phyloP scores from a whole-genome alignment of 2,113 vertebrate species.

The Rattus norvegicus region DNA sequence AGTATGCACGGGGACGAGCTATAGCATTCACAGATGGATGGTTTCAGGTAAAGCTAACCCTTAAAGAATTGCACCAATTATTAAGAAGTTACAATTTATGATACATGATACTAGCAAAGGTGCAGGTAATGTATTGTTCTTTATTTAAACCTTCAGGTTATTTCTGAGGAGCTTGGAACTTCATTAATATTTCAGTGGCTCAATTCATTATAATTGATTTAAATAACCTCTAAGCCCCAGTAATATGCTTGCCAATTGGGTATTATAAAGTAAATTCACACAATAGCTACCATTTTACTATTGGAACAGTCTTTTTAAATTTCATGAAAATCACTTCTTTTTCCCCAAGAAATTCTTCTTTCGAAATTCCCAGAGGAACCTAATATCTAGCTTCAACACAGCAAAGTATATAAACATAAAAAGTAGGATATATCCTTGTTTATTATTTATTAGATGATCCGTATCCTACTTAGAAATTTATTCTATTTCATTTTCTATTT shows the following conservation, averaged over 20 bases:
- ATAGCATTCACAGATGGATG: not conserved
- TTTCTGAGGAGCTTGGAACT: slow-evolving; percentile 43
- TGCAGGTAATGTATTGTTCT: slow-evolving; percentile 1
- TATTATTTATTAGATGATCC: slow-evolving; percentile 41
- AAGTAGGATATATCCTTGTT: slow-evolving; percentile 70
- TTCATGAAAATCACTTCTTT: slow-evolving; percentile 25
- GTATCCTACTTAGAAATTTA: slow-evolving; percentile 58
- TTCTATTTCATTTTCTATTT: slow-evolving; percentile 74
- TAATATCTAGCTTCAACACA: slow-evolving; percentile 67
- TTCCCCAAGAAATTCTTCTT: slow-evolving; percentile 2
- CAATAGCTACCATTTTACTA: slow-evolving; percentile 53
- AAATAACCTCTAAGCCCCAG: slow-evolving; percentile 67
- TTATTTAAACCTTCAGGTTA: slow-evolving; percentile 35
- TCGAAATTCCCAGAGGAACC: slow-evolving; percentile 63
- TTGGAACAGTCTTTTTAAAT: slow-evolving; percentile 68
- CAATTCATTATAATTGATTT: slow-evolving; percentile 48
- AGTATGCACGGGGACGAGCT: not conserved
- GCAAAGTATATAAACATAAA: slow-evolving; percentile 65
- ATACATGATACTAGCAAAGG: not conserved
- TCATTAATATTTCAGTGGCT: not conserved
- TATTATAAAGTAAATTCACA: slow-evolving; percentile 65
- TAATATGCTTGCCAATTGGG: slow-evolving; percentile 58
- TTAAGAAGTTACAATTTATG: slow-evolving; percentile 53
- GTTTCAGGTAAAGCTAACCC: slow-evolving; percentile 3
- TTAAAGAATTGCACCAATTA: slow-evolving; percentile 28